Conservation (phyloP, 2,113 vertebrate genomes). For the Mesoclemmys tuberculata region DNA sequence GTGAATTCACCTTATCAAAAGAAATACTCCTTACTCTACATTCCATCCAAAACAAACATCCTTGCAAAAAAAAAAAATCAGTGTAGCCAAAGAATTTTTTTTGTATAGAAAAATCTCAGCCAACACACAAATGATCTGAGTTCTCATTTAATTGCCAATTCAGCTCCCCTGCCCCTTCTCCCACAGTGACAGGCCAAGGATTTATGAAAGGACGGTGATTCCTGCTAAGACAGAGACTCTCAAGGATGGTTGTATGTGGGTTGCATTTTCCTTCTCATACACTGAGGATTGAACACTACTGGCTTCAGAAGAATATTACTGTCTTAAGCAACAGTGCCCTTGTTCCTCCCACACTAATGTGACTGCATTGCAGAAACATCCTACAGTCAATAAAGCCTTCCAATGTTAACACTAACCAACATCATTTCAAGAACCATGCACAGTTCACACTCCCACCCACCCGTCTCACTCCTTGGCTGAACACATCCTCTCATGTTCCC, state of each 20-base stretch:
- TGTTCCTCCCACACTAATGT: neutral
- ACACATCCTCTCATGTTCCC: neutral
- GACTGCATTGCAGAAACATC: neutral
- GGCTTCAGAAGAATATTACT: neutral
- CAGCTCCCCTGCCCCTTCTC: neutral
- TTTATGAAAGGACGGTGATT: neutral
- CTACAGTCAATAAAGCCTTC: neutral
- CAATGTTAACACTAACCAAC: neutral
- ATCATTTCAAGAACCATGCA: neutral
- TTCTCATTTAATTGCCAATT: neutral
- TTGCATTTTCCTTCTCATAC: neutral
- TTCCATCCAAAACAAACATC: constrained; percentile 32
- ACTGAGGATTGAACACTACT: neutral
- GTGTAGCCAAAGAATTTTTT: constrained; percentile 29
- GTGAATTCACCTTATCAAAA: neutral
- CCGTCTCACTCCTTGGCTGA: neutral
- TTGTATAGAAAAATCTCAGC: neutral
- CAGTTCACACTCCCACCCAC: neutral
- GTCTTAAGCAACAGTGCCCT: neutral
- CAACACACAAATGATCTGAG: neutral
- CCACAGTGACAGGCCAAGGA: neutral
- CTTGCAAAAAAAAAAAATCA: neutral
- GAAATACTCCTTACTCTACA: constrained; percentile 22
- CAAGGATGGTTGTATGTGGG: neutral
- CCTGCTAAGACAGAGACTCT: neutral